Evolutionary conservation across 1,140 invertebrate genomes (phyloP).

Genomic region (Cotesia glomerata): DNA sequence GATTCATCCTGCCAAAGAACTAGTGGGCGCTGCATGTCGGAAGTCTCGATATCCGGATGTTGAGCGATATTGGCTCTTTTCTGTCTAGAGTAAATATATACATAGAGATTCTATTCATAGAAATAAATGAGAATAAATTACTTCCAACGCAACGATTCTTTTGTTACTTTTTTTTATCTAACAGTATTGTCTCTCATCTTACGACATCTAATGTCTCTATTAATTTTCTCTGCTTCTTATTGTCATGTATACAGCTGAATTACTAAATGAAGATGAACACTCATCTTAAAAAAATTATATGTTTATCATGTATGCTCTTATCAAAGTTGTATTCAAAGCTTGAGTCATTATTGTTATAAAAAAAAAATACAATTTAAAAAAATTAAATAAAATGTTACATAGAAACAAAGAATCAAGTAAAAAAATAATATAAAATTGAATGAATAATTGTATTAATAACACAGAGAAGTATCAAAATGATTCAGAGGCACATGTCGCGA

Average conservation of each 20-base stretch:
- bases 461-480: conserved; percentile 14
- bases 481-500: conserved; percentile 9
- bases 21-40: conserved; percentile 5
- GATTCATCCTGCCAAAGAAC: conserved; percentile 18
- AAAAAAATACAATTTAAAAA: background rate
- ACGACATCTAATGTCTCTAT: no score
- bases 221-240: no score
- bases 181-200: no score
- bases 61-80: background rate
- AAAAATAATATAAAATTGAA: background rate
- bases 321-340: background rate
- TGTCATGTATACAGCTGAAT: no score
- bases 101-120: background rate
- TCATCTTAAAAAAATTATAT: no score
- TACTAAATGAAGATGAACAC: no score
- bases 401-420: background rate
- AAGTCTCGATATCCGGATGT: conserved; percentile 21
- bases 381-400: background rate
- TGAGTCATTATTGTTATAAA: background rate
- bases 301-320: no score
- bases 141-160: background rate
- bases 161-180: no score
- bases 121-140: background rate
- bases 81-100: background rate
- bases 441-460: background rate